Conservation (phyloP, 2,888 invertebrate species). For the Macrosiphum euphorbiae region DNA sequence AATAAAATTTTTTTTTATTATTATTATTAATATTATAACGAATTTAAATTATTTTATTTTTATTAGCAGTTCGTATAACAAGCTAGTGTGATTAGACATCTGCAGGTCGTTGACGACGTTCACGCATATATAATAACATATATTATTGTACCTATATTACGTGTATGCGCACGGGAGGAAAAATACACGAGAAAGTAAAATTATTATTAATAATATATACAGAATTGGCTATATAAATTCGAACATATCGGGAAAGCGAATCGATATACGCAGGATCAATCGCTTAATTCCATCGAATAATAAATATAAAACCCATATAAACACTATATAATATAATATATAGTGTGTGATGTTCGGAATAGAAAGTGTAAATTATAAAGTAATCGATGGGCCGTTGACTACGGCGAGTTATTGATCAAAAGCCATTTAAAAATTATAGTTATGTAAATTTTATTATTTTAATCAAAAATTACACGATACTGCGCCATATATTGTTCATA, state of each 20-base stretch:
- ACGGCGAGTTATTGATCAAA: not conserved
- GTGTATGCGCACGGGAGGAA: not conserved
- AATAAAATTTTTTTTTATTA: not conserved
- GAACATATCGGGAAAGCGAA: not conserved
- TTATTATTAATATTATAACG: not conserved
- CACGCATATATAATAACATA: not conserved
- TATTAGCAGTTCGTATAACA: not conserved
- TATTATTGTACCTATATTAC: not conserved
- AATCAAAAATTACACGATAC: too few species aligned
- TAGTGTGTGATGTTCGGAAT: not conserved
- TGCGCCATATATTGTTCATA: not conserved
- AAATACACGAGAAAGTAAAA: not conserved
- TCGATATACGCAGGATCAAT: not conserved
- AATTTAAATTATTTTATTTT: constrained; percentile 21
- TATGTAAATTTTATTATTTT: not conserved
- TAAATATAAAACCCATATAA: not conserved
- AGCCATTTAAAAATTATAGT: constrained; percentile 6
- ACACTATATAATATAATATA: constrained; percentile 1
- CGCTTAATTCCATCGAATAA: constrained; percentile 16
- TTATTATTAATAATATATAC: not conserved
- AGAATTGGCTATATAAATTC: not conserved
- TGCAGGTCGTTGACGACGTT: not conserved
- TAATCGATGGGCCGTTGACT: not conserved
- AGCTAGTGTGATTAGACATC: not conserved
- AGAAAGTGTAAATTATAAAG: not conserved